These are phyloP conservation scores for Taeniopygia guttata DNA, from an alignment of 2,797 vertebrate genomes.

Conservation along the genomic window DNA sequence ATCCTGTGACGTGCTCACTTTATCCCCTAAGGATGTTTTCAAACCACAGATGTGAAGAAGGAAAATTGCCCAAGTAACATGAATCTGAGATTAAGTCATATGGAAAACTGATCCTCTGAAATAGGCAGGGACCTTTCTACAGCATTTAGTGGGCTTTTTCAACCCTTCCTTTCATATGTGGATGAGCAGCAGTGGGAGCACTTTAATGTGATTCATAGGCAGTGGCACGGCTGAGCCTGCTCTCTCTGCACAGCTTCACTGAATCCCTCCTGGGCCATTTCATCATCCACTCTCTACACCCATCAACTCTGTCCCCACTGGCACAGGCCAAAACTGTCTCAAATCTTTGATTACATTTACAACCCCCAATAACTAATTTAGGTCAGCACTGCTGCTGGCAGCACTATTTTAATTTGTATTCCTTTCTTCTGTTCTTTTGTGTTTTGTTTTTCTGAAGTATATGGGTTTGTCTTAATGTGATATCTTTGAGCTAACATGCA, in stretches of 20 bases:
- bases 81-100: background rate
- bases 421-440: background rate
- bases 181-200: background rate
- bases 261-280: background rate
- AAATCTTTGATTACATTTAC: background rate
- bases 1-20: background rate
- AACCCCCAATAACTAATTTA: background rate
- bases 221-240: background rate
- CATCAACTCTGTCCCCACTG: background rate
- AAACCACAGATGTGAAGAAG: background rate
- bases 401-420: background rate
- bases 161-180: background rate
- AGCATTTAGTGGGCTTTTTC: background rate
- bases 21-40: background rate
- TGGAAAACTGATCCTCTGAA: background rate
- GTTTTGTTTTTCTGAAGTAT: background rate
- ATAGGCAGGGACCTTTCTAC: background rate
- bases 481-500: conserved; percentile 26
- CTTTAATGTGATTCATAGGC: background rate
- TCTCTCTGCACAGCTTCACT: background rate
- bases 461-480: background rate
- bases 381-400: background rate
- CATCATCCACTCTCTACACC: background rate
- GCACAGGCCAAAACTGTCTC: background rate
- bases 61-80: background rate